Evolutionary conservation across 1,140 invertebrate genomes (phyloP).

Genomic region (Coptotermes formosanus): DNA sequence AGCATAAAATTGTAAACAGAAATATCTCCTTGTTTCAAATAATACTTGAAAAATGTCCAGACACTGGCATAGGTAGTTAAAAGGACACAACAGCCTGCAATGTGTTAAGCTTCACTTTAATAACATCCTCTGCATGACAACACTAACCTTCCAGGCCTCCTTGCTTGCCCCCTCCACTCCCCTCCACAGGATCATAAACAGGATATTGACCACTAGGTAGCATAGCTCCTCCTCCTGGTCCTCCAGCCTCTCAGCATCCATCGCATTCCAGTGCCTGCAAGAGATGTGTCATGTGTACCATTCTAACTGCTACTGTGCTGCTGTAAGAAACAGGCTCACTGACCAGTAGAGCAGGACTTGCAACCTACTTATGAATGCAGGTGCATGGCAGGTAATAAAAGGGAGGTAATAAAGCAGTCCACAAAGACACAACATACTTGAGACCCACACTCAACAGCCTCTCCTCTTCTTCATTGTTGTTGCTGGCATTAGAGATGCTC

Average conservation of each 20-base stretch:
- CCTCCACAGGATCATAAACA: slow-evolving; percentile 62
- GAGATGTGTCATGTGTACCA: not conserved
- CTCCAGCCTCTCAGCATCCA: slow-evolving; percentile 45
- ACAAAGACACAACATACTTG: slow-evolving; percentile 30
- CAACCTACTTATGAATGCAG: no score
- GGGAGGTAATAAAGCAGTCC: no score
- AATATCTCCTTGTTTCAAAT: no score
- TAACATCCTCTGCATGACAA: not conserved
- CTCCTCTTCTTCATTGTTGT: slow-evolving; percentile 31
- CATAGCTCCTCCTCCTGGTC: slow-evolving; percentile 58
- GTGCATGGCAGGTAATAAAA: no score
- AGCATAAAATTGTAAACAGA: no score
- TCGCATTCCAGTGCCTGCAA: slow-evolving; percentile 39
- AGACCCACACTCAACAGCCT: slow-evolving; percentile 35
- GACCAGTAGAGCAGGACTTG: no score
- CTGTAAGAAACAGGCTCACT: no score
- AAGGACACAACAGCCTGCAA: no score
- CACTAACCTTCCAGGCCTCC: slow-evolving; percentile 57
- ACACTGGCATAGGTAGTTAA: no score
- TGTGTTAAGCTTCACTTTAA: no score
- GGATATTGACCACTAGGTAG: slow-evolving; percentile 56
- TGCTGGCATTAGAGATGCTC: slow-evolving; percentile 29
- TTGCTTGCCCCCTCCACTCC: slow-evolving; percentile 58
- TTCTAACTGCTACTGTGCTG: no score
- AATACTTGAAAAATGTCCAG: no score